Base-by-base conservation (phyloP, 1,140 invertebrate genomes). In the Bombus confusus region DNA sequence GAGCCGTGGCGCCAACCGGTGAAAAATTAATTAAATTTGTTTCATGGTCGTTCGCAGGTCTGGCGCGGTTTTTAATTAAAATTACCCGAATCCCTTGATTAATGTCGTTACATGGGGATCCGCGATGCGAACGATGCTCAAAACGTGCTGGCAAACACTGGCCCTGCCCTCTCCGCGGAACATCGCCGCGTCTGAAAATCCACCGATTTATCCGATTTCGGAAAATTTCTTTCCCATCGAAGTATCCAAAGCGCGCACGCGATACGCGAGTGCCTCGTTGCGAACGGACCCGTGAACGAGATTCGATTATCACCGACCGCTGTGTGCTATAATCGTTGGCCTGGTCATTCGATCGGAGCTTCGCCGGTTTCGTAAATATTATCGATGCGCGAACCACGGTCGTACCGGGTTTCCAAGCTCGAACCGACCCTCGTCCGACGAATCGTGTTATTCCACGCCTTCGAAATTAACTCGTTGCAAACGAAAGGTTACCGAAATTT, bases 11-110 rank as follows among this genome's bases (percentile, higher is more conserved):
- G 31, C 12, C 22, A 64, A 85, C 66, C 37, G 72, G 39, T 52
- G 77, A 90, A 87, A 86, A 88, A 91, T 91, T 91, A 90, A 91
- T 90, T 87, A 91, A 91, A 91, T 88, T 88, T 88, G 79, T 82
- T 86, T 88, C 78, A 62, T 66, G 87, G 77, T 57, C 72, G 79
- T 72, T 86, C 83, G 80, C 64, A 59, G 75, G 59, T 62, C 34
- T 43, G 81, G 31, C 73, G 74, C 74, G 74, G 81, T 91, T 90
- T 91, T 91, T 91, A 91, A 91, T 91, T 91, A 88, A 90, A 91
- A 82, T 91, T 87, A 90, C 90, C 84, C 90, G 90, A 85, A 91
- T 90, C 89, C 83, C 64, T 37, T 83, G 90, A 90, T 90, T 90
- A 91, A 91, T 88, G 71, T 68, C 69, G 73, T 87, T 79, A 71